These are phyloP conservation scores for Gasterosteus aculeatus DNA, from an alignment of 2,113 vertebrate genomes.

Conservation along the genomic window DNA sequence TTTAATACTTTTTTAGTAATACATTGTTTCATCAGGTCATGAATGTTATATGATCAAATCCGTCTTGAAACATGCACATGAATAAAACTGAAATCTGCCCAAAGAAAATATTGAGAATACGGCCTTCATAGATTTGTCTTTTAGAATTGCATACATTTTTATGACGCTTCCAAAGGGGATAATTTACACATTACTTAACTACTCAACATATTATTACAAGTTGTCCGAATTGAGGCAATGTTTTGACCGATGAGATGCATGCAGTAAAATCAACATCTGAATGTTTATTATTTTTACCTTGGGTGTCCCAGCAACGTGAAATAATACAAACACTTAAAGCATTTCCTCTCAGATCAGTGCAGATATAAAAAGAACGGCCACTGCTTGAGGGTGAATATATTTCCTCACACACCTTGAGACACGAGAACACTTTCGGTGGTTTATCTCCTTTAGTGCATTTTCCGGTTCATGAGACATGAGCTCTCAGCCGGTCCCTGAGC, in stretches of 20 bases:
- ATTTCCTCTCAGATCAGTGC: neutral
- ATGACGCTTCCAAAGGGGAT: neutral
- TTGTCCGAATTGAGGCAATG: neutral
- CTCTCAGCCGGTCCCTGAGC: conserved; percentile 13
- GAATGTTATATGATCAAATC: too few relatives aligned
- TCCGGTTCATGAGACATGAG: conserved; percentile 33
- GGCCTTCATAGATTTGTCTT: too few relatives aligned
- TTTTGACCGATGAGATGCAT: neutral
- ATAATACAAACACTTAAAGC: neutral
- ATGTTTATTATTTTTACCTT: neutral
- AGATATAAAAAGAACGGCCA: neutral
- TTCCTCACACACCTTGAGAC: conserved; percentile 20
- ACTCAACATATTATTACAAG: neutral
- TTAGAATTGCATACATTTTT: neutral
- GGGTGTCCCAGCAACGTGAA: neutral
- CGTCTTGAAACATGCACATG: neutral
- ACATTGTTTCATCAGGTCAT: too few relatives aligned
- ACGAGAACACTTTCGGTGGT: conserved; percentile 38
- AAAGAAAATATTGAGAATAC: too few relatives aligned
- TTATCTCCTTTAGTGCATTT: conserved; percentile 50
- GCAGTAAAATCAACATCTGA: too few relatives aligned
- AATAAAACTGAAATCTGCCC: neutral
- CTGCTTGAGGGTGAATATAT: conserved; percentile 1
- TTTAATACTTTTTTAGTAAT: too few relatives aligned
- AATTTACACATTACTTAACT: neutral